Evolutionary conservation across 2,797 vertebrate species (phyloP).

Genomic region (Artibeus jamaicensis): DNA sequence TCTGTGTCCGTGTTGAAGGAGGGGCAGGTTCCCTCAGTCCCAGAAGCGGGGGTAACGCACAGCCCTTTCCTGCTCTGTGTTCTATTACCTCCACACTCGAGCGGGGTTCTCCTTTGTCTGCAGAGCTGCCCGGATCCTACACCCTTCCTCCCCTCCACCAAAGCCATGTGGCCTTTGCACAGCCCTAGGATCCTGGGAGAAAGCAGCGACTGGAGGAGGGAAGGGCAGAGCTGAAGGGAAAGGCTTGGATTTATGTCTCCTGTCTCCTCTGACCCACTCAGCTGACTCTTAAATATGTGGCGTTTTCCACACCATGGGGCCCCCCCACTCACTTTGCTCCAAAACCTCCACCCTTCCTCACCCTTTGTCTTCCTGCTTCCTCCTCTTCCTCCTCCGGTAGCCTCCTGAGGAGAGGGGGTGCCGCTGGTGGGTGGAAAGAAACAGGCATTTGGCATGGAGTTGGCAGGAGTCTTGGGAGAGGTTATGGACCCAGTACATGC

Average conservation of each 20-base stretch:
- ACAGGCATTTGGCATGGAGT: background rate
- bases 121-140: background rate
- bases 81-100: background rate
- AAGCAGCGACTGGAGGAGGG: background rate
- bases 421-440: background rate
- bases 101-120: background rate
- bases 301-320: slow-evolving; percentile 63
- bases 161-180: background rate
- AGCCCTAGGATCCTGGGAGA: background rate
- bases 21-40: background rate
- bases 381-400: background rate
- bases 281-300: slow-evolving; percentile 17
- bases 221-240: background rate
- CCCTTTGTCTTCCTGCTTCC: slow-evolving; percentile 50
- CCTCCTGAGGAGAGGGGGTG: background rate
- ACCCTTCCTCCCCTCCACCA: slow-evolving; percentile 47
- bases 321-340: slow-evolving; percentile 44
- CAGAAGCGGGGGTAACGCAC: accelerated
- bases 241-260: slow-evolving; percentile 6
- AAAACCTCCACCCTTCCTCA: slow-evolving; percentile 53
- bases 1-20: background rate
- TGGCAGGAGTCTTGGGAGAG: background rate
- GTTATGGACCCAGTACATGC: background rate
- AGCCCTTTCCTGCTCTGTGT: background rate
- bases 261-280: slow-evolving; percentile 64